These are phyloP conservation scores for Daubentonia madagascariensis DNA, from an alignment of 2,113 vertebrate species.

Conservation along the genomic window DNA sequence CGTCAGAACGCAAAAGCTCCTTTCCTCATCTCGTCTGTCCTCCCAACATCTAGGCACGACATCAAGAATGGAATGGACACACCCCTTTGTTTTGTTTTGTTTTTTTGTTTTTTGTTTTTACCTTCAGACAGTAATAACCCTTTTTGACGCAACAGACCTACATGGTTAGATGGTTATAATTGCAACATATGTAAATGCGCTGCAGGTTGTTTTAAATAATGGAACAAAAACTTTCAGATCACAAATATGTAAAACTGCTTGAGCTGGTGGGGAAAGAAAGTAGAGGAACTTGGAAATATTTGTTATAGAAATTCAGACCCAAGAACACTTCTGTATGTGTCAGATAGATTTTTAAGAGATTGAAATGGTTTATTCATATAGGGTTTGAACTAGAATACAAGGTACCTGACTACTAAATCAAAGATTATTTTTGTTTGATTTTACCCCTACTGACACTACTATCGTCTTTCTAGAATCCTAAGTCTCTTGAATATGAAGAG, in stretches of 20 bases:
- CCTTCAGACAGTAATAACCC: neutral
- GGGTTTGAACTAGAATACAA: neutral
- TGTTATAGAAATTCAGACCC: neutral
- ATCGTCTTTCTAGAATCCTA: neutral
- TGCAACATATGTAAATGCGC: neutral
- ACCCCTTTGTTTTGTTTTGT: neutral
- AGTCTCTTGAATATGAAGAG: neutral
- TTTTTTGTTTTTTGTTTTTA: neutral
- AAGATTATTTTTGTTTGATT: neutral
- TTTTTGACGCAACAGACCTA: neutral
- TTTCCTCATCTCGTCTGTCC: neutral
- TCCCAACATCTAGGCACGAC: neutral
- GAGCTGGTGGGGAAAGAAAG: neutral
- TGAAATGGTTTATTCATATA: neutral
- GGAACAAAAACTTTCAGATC: neutral
- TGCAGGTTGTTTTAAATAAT: neutral
- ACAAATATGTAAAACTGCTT: neutral
- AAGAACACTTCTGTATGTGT: neutral
- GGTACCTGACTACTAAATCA: neutral
- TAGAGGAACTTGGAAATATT: neutral
- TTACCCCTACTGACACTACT: neutral
- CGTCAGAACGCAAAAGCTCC: neutral
- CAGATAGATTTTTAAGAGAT: neutral
- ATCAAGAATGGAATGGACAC: neutral
- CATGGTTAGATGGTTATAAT: neutral